Evolutionary conservation across 37 sponge, comb jelly and placozoan species (phyloP).

Genomic region (Ianthella basta): DNA sequence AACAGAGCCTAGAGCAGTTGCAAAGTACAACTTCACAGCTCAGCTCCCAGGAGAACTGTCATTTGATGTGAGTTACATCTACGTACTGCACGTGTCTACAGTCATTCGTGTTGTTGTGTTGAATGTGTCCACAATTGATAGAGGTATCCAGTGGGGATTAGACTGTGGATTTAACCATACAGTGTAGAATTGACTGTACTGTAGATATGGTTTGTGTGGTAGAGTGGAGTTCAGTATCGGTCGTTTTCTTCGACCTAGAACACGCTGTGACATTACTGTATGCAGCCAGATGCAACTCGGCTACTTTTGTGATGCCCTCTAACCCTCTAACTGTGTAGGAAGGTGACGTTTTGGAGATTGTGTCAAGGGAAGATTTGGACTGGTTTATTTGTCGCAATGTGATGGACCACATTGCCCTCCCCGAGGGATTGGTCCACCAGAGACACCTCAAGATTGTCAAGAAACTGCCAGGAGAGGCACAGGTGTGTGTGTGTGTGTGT

Average conservation of each 20-base stretch:
- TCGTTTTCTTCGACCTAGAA: no score
- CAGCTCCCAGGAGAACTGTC: slow-evolving; percentile 55
- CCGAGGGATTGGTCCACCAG: slow-evolving; percentile 49
- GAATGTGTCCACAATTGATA: no score
- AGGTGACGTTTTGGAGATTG: slow-evolving; percentile 3
- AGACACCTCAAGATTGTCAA: slow-evolving; percentile 56
- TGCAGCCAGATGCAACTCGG: no score
- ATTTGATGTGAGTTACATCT: slow-evolving; percentile 36
- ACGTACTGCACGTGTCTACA: neutral
- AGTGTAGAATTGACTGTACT: no score
- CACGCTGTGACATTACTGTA: no score
- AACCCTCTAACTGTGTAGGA: neutral
- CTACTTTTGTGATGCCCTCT: neutral
- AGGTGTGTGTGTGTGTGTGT: neutral
- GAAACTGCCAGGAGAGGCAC: slow-evolving; percentile 51
- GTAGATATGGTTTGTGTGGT: no score
- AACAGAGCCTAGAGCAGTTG: slow-evolving; percentile 70
- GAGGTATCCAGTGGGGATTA: no score
- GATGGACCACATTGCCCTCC: slow-evolving; percentile 7
- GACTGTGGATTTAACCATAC: no score
- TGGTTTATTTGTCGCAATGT: slow-evolving; percentile 42
- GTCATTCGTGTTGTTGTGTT: slow-evolving; percentile 10
- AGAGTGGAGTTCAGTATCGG: no score
- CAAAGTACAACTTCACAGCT: slow-evolving; percentile 49
- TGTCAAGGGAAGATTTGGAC: neutral